Base-by-base conservation (phyloP, 2,797 vertebrate genomes). In the Molothrus ater region DNA sequence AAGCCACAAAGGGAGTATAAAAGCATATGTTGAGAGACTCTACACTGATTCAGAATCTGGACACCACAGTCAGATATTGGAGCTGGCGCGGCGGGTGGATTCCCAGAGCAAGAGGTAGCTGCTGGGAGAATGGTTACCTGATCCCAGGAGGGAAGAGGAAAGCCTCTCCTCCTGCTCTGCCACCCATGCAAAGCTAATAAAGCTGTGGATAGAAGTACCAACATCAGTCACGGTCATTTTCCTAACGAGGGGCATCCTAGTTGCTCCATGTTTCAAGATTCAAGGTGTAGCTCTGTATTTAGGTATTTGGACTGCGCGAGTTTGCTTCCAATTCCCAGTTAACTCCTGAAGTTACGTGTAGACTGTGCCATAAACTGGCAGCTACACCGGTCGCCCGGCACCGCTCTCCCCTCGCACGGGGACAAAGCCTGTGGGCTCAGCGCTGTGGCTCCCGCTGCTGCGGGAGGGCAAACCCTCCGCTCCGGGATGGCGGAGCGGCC, bases 1-100 rank as follows among this genome's bases (percentile, higher is more conserved):
- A 5, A 51, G 50, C 22, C 48, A 45, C 15, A 34, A n/a, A 42
- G 18, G 36, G 4, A 36, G 31, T 7, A 15, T 7, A 51, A 71
- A 64, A n/a, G 17, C 32, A 4, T 19, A 14, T 9, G 5, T 21
- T 32, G 42, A 68, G 3, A 13, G 10, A 19, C n/a, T 50, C 43
- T 6, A 25, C 80, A 68, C 45, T n/a, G 42, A 51, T 47, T 24
- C 40, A n/a, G 51, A 34, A 31, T 16, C 36, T 16, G 21, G 11
- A 43, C 4, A 14, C 9, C 26, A 32, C 29, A 47, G 24, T 21
- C 42, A 31, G 13, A 7, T 42, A 51, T 11, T 1, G 20, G 36
- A 68, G 34, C 26, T 21, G 9, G 1, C 2, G 5, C 3, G 0
- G 3, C 3, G 4, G 31, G 40, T 3, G 5, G 42, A 60, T 66